Evolutionary conservation across 2,113 vertebrate species (phyloP), one percentile per base, ranked within the genome.

Genomic region (Myrmecophaga tridactyla): DNA sequence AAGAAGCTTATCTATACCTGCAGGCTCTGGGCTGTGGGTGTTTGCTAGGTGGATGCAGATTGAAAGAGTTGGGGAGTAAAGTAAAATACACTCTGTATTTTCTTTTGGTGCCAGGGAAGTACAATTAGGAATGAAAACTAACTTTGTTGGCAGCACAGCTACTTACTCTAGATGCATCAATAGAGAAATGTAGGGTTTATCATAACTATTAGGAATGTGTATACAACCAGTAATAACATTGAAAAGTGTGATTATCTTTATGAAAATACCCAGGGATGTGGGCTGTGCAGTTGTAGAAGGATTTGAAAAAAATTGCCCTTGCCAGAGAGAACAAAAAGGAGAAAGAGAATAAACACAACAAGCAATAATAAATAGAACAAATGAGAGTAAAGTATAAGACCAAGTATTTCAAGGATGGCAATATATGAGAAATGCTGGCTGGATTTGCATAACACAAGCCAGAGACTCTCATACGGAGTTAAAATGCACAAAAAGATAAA

Each of bases 381-480:
- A 77, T 92, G 77, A 95, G 48, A 80, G 63, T 63, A 56, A 90
- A 76, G 18, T 69, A 62, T 81, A 80, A 90, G 72, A 70, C 34
- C 56, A 84, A 53, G 2, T n/a, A 41, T 75, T 29, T 62, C 39
- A 72, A 78, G 92, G 31, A n/a, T 51, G 29, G 72, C 7, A 93
- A n/a, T 72, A 77, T 39, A 31, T 65, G 39, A 90, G 85, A 92
- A 90, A 51, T 80, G 23, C 34, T 41, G n/a, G 60, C 14, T 39
- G 12, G 56, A 75, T 87, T 92, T 69, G 20, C 23, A 4, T 78
- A 78, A 60, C 4, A 21, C 41, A 70, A 43, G 43, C 48, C 43
- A 85, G 86, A 95, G 56, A 84, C 2, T 80, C 31, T 87, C 39
- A 75, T 23, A 29, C 34, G n/a, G 76, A 9, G 7, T 92, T 60